These are phyloP conservation scores for Cephalopholis sonnerati DNA, from an alignment of 2,113 vertebrate genomes.

Conservation along the genomic window DNA sequence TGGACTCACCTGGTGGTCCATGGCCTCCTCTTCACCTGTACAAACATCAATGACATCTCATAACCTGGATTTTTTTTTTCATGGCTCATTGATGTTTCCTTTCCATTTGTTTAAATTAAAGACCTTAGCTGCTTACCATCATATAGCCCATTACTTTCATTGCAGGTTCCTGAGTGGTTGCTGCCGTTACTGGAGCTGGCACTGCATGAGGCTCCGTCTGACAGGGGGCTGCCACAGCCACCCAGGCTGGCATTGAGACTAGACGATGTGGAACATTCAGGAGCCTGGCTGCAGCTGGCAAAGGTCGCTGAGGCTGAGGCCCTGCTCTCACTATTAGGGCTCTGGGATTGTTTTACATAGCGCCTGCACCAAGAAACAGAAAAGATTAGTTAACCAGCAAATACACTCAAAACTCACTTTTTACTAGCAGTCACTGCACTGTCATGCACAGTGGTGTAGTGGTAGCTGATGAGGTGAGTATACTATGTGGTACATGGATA, in stretches of 20 bases:
- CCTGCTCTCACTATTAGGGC: slow-evolving; percentile 79
- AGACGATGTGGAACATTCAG: slow-evolving; percentile 80
- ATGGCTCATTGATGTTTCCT: background rate
- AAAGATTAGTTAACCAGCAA: background rate
- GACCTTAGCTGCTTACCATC: slow-evolving; percentile 85
- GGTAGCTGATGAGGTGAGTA: too few species aligned
- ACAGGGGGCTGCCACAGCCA: slow-evolving; percentile 74
- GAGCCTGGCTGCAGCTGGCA: slow-evolving; percentile 78
- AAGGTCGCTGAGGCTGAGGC: slow-evolving; percentile 77
- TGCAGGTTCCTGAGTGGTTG: slow-evolving; percentile 86
- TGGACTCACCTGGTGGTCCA: slow-evolving; percentile 93
- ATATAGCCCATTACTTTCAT: slow-evolving; percentile 86
- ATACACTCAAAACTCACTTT: background rate
- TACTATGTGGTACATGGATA: too few species aligned
- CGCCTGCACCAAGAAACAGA: slow-evolving; percentile 83
- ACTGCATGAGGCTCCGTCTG: slow-evolving; percentile 81
- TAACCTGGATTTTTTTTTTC: too few species aligned
- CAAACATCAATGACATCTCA: background rate
- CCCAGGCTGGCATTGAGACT: slow-evolving; percentile 68
- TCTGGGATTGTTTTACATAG: slow-evolving; percentile 89
- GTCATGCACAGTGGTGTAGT: background rate
- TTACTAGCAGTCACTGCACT: background rate
- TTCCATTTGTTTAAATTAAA: background rate
- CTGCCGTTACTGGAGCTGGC: slow-evolving; percentile 79
- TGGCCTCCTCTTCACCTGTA: slow-evolving; percentile 92